A percentile compares a stretch with the other conserved stretches of the same genome.
phyloP scores from a whole-genome alignment of 2,113 vertebrate species.

The Amphilophus citrinellus region DNA sequence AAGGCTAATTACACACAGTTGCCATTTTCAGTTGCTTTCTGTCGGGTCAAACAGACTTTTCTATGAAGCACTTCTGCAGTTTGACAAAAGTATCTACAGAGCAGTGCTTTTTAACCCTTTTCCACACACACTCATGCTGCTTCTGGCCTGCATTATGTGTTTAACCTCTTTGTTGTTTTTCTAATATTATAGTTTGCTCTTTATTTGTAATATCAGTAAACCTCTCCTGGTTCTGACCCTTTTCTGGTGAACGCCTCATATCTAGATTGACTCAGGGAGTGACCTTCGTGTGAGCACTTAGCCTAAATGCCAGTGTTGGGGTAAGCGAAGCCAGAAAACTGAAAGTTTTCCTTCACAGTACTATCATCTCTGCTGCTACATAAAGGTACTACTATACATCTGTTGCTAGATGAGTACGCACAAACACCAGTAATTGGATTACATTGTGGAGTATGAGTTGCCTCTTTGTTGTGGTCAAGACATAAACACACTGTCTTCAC shows the following conservation, averaged over 20 bases:
- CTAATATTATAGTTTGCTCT: neutral
- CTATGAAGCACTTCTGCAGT: neutral
- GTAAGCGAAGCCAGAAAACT: neutral
- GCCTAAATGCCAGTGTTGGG: neutral
- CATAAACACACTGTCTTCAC: conserved; percentile 15
- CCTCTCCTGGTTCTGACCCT: neutral
- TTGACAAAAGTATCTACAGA: neutral
- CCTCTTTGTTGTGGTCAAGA: conserved; percentile 26
- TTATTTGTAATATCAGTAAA: neutral
- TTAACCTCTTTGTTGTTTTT: neutral
- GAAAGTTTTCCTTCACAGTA: neutral
- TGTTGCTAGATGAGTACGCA: neutral
- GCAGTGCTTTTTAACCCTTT: neutral
- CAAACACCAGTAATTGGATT: neutral
- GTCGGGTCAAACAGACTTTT: neutral
- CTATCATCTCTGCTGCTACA: no score
- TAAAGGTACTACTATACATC: neutral
- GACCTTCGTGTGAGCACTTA: neutral
- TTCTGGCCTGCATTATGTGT: neutral
- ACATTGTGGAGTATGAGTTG: neutral
- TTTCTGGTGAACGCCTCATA: neutral
- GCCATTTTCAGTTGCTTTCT: neutral
- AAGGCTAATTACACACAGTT: neutral
- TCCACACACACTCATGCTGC: neutral
- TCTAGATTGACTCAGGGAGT: neutral